Conservation (phyloP, 2,797 vertebrate species). For the Takifugu ocellatus region DNA sequence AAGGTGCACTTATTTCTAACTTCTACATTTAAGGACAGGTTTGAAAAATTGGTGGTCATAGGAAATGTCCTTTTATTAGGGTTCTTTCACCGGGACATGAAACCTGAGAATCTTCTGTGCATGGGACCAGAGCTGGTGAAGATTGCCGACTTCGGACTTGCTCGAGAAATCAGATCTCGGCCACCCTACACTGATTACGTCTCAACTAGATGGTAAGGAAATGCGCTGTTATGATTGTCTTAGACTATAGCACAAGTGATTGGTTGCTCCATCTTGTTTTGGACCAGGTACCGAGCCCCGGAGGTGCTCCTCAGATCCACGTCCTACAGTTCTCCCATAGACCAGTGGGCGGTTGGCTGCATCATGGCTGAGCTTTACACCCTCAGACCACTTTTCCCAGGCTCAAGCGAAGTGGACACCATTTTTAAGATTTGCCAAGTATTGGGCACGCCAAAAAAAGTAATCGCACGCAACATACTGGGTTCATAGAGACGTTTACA, state of each 20-base stretch:
- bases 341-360: constrained; percentile 96
- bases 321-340: constrained; percentile 93
- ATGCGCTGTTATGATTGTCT: not conserved
- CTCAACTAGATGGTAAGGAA: constrained; percentile 88
- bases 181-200: constrained; percentile 98
- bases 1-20: constrained; percentile 47
- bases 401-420: constrained; percentile 95
- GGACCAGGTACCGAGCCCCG: constrained; percentile 91
- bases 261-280: not conserved
- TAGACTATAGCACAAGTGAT: not conserved
- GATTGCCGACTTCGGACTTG: constrained; percentile 97
- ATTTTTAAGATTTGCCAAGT: constrained; percentile 99
- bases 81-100: constrained; percentile 98
- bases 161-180: constrained; percentile 91
- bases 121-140: constrained; percentile 98
- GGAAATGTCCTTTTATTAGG: constrained; percentile 65
- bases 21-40: not conserved
- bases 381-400: constrained; percentile 93
- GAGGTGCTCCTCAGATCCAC: constrained; percentile 93
- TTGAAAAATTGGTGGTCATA: not conserved
- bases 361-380: constrained; percentile 98
- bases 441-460: constrained; percentile 94
- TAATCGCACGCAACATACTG: constrained; percentile 32
- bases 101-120: constrained; percentile 97
- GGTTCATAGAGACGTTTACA: not conserved